phyloP scores from a whole-genome alignment of 1,140 invertebrate species.

The Teleopsis dalmanni region DNA sequence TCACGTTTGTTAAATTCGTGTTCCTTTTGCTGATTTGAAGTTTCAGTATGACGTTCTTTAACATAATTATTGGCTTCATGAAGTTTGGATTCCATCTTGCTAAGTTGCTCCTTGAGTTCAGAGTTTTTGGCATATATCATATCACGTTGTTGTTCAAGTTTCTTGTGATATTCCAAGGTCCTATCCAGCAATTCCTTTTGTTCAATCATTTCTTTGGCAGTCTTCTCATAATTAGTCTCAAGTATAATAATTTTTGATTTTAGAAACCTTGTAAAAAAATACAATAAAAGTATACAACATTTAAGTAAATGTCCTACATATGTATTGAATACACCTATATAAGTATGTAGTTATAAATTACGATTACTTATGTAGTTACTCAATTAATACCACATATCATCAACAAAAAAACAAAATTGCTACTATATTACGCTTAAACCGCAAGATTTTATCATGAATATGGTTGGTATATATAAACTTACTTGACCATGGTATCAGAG shows the following conservation, averaged over 20 bases:
- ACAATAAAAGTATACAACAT: background rate
- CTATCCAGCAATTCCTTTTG: conserved; percentile 29
- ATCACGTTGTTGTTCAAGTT: conserved; percentile 30
- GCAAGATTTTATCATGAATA: background rate
- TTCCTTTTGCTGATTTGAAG: conserved; percentile 22
- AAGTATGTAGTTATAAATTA: too few relatives aligned
- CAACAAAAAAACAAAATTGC: background rate
- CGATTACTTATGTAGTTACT: too few relatives aligned
- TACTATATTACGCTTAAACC: background rate
- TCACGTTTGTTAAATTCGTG: conserved; percentile 29
- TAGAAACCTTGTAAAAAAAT: conserved; percentile 22
- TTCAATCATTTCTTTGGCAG: conserved; percentile 22
- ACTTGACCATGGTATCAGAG: conserved; percentile 38
- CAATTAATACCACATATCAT: too few relatives aligned
- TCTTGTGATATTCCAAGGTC: conserved; percentile 23
- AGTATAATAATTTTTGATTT: conserved; percentile 37
- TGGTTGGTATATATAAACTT: background rate
- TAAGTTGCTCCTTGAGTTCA: conserved; percentile 25
- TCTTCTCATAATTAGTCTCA: conserved; percentile 32
- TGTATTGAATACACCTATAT: too few relatives aligned
- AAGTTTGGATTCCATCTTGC: conserved; percentile 23
- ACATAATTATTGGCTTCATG: conserved; percentile 19
- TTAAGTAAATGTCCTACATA: too few relatives aligned
- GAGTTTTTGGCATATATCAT: conserved; percentile 23
- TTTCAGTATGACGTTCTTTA: conserved; percentile 28